phyloP scores from a whole-genome alignment of 2,888 invertebrate species.

The Stratiomys singularior region DNA sequence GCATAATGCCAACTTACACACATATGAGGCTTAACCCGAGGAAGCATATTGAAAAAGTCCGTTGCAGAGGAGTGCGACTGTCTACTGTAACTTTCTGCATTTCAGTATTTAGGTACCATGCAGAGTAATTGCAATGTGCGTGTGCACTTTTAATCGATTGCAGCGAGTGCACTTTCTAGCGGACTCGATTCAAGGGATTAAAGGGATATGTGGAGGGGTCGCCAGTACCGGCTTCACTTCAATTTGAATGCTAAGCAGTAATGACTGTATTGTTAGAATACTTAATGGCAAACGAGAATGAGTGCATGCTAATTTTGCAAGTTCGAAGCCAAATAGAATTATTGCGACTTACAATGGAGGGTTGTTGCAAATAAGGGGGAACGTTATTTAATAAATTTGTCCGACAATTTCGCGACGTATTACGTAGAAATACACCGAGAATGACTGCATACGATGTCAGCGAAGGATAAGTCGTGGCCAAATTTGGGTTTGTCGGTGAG shows the following conservation, averaged over 20 bases:
- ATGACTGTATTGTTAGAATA: constrained; percentile 41
- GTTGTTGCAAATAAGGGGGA: constrained; percentile 32
- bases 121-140: constrained; percentile 44
- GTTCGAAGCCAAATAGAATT: constrained; percentile 10
- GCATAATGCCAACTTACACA: constrained; percentile 39
- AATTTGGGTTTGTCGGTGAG: constrained; percentile 25
- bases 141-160: constrained; percentile 44
- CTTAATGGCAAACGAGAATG: constrained; percentile 10
- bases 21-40: constrained; percentile 6
- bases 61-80: neutral
- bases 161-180: constrained; percentile 44
- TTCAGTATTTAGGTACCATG: constrained; percentile 11
- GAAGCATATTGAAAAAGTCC: constrained; percentile 26
- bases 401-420: neutral
- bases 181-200: neutral
- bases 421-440: neutral
- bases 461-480: constrained; percentile 26
- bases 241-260: constrained; percentile 38
- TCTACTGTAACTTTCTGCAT: neutral
- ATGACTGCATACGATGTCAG: neutral
- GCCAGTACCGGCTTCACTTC: neutral
- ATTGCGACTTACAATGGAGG: constrained; percentile 12
- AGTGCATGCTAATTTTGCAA: constrained; percentile 25
- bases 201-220: neutral
- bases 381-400: constrained; percentile 40